A percentile compares a stretch with the other conserved stretches of the same genome.
phyloP scores from a whole-genome alignment of 1,140 invertebrate species.

The Meteorus sp. region DNA sequence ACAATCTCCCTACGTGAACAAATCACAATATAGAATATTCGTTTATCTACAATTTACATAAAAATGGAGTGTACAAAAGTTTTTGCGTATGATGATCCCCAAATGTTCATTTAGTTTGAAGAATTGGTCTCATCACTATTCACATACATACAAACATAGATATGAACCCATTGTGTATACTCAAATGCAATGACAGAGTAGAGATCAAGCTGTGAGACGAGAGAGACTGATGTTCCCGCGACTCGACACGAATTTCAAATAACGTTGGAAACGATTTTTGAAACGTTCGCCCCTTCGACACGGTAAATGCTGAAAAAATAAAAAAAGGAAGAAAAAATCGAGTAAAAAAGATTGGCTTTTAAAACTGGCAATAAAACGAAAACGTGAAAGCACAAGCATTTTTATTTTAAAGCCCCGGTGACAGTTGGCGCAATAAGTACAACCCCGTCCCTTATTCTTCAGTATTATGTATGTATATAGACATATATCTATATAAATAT shows the following conservation, averaged over 20 bases:
- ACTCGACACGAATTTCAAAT: conserved; percentile 49
- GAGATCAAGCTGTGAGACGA: conserved; percentile 19
- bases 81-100: too few species aligned
- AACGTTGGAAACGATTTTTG: conserved; percentile 46
- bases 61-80: too few species aligned
- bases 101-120: too few species aligned
- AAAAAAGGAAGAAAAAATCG: conserved; percentile 16
- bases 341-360: conserved; percentile 53
- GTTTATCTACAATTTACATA: too few species aligned
- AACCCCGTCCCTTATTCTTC: conserved; percentile 20
- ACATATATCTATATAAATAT: background rate
- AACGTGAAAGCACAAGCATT: conserved; percentile 44
- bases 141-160: background rate
- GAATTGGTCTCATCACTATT: background rate
- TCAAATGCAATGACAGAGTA: conserved; percentile 3
- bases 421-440: conserved; percentile 55
- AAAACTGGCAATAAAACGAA: conserved; percentile 57
- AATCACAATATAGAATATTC: too few species aligned
- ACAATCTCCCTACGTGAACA: too few species aligned
- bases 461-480: background rate
- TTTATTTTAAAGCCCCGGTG: conserved; percentile 37
- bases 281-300: conserved; percentile 30
- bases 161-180: background rate
- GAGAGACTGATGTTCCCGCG: conserved; percentile 42
- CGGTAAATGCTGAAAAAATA: too few species aligned